A percentile compares a stretch with the other conserved stretches of the same genome.
These are phyloP conservation scores for Lepidurus apus DNA, from an alignment of 1,140 invertebrate genomes.

Conservation along the genomic window DNA sequence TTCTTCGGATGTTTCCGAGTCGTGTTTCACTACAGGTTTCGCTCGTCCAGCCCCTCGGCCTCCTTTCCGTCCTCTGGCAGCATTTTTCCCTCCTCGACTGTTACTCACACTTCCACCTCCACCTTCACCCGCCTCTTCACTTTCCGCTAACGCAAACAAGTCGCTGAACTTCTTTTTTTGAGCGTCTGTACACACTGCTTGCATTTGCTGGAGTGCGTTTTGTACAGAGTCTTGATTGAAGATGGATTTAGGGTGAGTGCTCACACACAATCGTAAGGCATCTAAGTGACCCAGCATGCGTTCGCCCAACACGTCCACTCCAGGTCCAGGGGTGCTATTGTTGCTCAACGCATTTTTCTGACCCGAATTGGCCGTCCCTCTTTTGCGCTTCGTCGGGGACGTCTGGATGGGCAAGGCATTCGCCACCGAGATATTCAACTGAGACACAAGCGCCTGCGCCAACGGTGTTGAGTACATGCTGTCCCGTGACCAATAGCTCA, in stretches of 20 bases:
- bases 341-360: conserved; percentile 23
- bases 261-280: conserved; percentile 66
- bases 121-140: conserved; percentile 63
- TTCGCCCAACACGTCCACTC: conserved; percentile 52
- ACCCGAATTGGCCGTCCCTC: conserved; percentile 31
- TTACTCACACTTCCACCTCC: conserved; percentile 47
- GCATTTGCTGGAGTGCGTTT: conserved; percentile 63
- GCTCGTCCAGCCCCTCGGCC: conserved; percentile 49
- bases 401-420: conserved; percentile 25
- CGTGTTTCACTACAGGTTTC: conserved; percentile 48
- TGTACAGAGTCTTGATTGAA: conserved; percentile 81
- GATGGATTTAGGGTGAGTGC: conserved; percentile 48
- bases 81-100: conserved; percentile 43
- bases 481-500: conserved; percentile 33
- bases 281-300: conserved; percentile 88
- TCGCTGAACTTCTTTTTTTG: conserved; percentile 85
- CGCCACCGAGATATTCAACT: conserved; percentile 33
- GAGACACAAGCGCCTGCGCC: conserved; percentile 31
- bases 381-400: conserved; percentile 34
- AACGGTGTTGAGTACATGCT: conserved; percentile 39
- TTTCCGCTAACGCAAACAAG: conserved; percentile 80
- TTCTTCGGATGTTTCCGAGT: conserved; percentile 65
- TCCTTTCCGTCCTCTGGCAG: conserved; percentile 47
- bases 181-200: conserved; percentile 63
- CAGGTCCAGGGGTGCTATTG: conserved; percentile 33